Evolutionary conservation across 2,797 vertebrate species (phyloP), one percentile per base, ranked within the genome.

Genomic region (Chaetophractus vellerosus): DNA sequence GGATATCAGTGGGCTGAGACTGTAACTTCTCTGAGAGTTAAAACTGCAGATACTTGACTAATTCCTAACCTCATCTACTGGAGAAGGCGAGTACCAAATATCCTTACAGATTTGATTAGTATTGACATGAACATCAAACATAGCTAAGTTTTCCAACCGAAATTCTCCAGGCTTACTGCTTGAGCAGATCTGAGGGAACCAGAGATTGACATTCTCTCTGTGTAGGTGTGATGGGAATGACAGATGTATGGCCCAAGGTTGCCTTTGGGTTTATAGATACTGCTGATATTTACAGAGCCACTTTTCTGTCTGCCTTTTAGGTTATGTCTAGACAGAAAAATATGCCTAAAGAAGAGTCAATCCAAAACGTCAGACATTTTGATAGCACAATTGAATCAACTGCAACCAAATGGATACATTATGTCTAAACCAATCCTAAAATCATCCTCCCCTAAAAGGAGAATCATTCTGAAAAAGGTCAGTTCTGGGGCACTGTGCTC

Each of bases 311-410:
- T 97, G 88, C 88, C 74, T 68, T 80, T 96, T 93, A 94, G 79
- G 74, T 85, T 96, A 57, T 76, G 82, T 92, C 96, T 96, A 97
- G 95, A 97, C 95, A 90, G 88, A 94, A 93, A 97, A 96, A 91
- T 75, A 61, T 36, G 19, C 36, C 71, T 41, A 28, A 94, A 89
- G 83, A 96, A 72, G n/a, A 76, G 24, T 84, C 92, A 90, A 36
- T 94, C 21, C 69, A 66, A 86, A 93, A 66, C 23, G 66, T 91
- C 78, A 92, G 92, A 76, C 81, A 83, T 94, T 97, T 94, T 81
- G n/a, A 88, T 68, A 55, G 52, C 41, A 94, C 64, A 97, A 97
- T 93, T 91, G 19, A 97, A 97, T 97, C 89, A 96, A 55, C 36
- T 79, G 21, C 64, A 86, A 68, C 88, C 55, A 92, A 79, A 88